Evolutionary conservation across 2,113 vertebrate genomes (phyloP), one percentile per base, ranked within the genome.

Genomic region (Neofelis nebulosa): DNA sequence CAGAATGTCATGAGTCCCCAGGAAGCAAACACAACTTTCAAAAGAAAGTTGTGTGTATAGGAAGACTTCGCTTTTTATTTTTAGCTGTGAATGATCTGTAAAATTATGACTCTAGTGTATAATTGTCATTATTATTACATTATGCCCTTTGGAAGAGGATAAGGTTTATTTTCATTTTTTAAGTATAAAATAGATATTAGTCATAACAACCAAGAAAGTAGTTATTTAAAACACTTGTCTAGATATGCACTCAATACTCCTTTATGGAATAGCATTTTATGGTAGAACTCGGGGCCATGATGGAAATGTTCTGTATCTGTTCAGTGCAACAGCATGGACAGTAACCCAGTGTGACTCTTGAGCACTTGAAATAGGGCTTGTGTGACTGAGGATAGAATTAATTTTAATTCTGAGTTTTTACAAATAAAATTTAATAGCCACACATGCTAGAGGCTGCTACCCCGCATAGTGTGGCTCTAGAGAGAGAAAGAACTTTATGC

Each of bases 281-380:
- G 29, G 3, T 8, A 25, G 91, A 23, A 52, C 12, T 19, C 55
- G 36, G 21, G 25, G n/a, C 16, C 1, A 9, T 9, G 27, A 50
- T 5, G 7, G 57, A 41, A 41, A 66, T 9, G 48, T 16, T 19
- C 48, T 14, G 0, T 1, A 0, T n/a, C 31, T 45, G 12, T 11
- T 36, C 57, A 13, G 5, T 31, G 48, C 0, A 0, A 21, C 7
- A 50, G 45, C 16, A 41, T 4, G 8, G 25, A 2, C 11, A 7
- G 21, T 13, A 61, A n/a, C 29, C n/a, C 29, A 3, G 3, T 4
- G 73, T 31, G 52, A 31, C 78, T 76, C 57, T 14, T 15, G 18
- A 76, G 27, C 3, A 7, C 19, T 41, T 8, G 33, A 38, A 36
- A 10, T 25, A 41, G 48, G 83, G 50, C 15, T 48, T 50, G n/a